Conservation (phyloP, 2,888 invertebrate genomes). For the Carcina quercana region DNA sequence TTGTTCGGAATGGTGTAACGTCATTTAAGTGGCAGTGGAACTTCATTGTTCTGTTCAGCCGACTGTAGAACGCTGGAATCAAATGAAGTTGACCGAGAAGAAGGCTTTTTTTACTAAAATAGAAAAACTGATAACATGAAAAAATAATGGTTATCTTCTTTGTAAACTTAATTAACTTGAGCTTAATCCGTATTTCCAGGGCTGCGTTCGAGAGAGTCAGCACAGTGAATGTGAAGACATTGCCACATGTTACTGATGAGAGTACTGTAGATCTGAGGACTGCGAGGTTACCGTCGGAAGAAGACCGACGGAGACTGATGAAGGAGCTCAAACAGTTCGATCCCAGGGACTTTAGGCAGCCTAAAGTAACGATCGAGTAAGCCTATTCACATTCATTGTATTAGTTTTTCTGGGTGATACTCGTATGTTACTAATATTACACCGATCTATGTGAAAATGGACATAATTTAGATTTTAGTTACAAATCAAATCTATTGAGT, state of each 20-base stretch:
- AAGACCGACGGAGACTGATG: slow-evolving; percentile 13
- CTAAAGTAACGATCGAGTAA: slow-evolving; percentile 33
- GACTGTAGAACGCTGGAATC: too few species aligned
- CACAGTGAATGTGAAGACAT: slow-evolving; percentile 19
- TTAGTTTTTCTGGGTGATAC: background rate
- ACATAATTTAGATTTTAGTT: background rate
- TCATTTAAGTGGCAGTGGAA: too few species aligned
- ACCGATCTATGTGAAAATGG: background rate
- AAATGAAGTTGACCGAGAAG: too few species aligned
- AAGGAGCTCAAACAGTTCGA: too few species aligned
- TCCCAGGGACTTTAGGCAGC: slow-evolving; percentile 31
- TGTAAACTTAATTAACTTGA: too few species aligned
- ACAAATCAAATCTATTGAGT: background rate
- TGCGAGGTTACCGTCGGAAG: slow-evolving; percentile 21
- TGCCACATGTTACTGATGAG: slow-evolving; percentile 7
- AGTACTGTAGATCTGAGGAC: slow-evolving; percentile 30
- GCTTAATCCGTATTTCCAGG: slow-evolving; percentile 24
- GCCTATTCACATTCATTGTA: background rate
- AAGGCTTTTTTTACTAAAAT: too few species aligned
- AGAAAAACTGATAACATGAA: too few species aligned
- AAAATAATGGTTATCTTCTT: too few species aligned
- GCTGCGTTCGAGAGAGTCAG: slow-evolving; percentile 40
- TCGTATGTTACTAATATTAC: background rate
- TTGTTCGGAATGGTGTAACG: too few species aligned
- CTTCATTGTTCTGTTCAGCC: too few species aligned